These are phyloP conservation scores for Melieria crassipennis DNA, from an alignment of 2,888 invertebrate species.

Conservation along the genomic window DNA sequence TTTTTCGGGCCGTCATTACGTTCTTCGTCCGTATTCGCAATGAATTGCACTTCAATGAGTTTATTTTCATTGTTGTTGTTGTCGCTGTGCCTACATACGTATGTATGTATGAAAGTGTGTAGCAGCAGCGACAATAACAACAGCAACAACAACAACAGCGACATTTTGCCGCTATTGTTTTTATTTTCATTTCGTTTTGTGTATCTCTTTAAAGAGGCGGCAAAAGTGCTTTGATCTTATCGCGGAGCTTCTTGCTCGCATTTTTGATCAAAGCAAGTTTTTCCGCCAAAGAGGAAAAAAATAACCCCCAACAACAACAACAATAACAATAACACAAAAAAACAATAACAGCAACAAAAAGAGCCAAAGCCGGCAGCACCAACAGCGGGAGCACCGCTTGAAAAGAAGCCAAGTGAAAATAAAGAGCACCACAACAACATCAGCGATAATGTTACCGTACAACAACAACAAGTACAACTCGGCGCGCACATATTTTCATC, in stretches of 20 bases:
- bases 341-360: slow-evolving; percentile 33
- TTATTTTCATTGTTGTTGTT: slow-evolving; percentile 11
- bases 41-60: slow-evolving; percentile 18
- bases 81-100: background rate
- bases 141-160: slow-evolving; percentile 39
- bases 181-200: slow-evolving; percentile 34
- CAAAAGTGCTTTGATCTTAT: slow-evolving; percentile 66
- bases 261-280: slow-evolving; percentile 68
- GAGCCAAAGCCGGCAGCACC: slow-evolving; percentile 28
- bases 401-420: slow-evolving; percentile 35
- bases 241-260: slow-evolving; percentile 66
- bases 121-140: slow-evolving; percentile 36
- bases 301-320: slow-evolving; percentile 39
- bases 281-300: slow-evolving; percentile 64
- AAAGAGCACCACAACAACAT: background rate
- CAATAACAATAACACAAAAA: slow-evolving; percentile 26
- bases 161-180: slow-evolving; percentile 35
- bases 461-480: background rate
- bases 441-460: background rate
- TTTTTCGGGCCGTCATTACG: background rate
- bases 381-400: slow-evolving; percentile 33
- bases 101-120: background rate
- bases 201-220: slow-evolving; percentile 50
- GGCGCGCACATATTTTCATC: background rate
- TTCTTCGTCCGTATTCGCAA: slow-evolving; percentile 12